Evolutionary conservation across 2,888 invertebrate species (phyloP), one percentile per base, ranked within the genome.

Genomic region (Cheilosia urbana): DNA sequence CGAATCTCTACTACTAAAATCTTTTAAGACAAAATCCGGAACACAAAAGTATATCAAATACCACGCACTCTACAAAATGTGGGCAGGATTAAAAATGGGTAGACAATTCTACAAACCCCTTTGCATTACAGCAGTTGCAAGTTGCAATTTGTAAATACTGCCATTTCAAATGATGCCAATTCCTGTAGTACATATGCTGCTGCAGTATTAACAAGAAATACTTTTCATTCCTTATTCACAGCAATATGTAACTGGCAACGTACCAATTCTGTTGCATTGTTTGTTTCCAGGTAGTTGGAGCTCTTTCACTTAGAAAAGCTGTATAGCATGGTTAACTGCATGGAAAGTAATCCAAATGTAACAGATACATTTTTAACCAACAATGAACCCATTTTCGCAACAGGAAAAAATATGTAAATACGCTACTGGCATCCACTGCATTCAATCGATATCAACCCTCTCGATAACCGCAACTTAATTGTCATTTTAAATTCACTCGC

Each of bases 181-280:
- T 27, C 27, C 27, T 27, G 1, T 6, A 2, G 3, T 24, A 24
- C 3, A 2, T 24, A 24, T 24, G 24, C 24, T 24, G 24, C 24
- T 24, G 24, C 27, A 6, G 27, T 1, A 27, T 27, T 27, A 27
- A 7, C 27, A 45, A 45, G 13, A 24, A 17, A 51, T 15, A 53
- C 17, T 24, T 34, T 55, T 34, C 45, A 40, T 5, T 37, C 11
- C 19, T 11, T 13, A n/a, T n/a, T 30, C 63, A 4, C 66, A 51
- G 53, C 47, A 45, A 24, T 15, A 62, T 19, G n/a, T 9, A 51
- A 11, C 49, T 80, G 79, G 79, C 66, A 66, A 7, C 19, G 7
- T 37, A 51, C 73, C 79, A 80, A 19, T 42, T n/a, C 11, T n/a
- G 27, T 42, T 40, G 51, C 15, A 45, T 15, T 53, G 9, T 27